Conservation (phyloP, 2,797 vertebrate genomes). For the Crax fasciolata region DNA sequence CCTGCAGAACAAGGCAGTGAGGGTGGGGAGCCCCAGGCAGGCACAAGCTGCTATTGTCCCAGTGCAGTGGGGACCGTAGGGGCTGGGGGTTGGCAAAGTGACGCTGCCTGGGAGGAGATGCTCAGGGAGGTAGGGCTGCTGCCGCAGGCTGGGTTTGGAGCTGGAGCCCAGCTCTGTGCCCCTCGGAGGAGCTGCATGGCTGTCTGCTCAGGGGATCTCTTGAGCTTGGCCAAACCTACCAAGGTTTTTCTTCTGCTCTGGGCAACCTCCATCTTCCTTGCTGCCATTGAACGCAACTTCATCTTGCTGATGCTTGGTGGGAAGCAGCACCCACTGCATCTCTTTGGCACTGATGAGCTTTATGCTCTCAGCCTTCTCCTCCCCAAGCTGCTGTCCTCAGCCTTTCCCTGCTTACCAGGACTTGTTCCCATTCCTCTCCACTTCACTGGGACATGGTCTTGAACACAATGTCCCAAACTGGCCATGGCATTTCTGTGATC, state of each 20-base stretch:
- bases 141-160: not conserved
- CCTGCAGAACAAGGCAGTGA: not conserved
- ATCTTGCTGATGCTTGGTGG: not conserved
- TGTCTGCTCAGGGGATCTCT: not conserved
- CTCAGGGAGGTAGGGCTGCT: not conserved
- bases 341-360: not conserved
- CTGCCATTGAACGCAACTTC: not conserved
- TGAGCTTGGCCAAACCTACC: not conserved
- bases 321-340: not conserved
- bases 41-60: not conserved
- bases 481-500: not conserved
- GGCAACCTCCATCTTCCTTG: not conserved
- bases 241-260: fast-evolving
- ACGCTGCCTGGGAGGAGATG: not conserved
- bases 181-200: fast-evolving
- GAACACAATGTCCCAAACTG: not conserved
- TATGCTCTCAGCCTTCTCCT: not conserved
- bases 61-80: not conserved
- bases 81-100: not conserved
- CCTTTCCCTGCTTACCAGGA: not conserved
- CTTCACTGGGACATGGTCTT: not conserved
- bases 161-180: not conserved
- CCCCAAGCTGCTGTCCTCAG: not conserved
- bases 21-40: not conserved
- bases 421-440: not conserved